Percentiles rank a stretch among this genome's conserved stretches.
Conservation (phyloP, 2,113 vertebrate genomes). For the Lepus timidus region DNA sequence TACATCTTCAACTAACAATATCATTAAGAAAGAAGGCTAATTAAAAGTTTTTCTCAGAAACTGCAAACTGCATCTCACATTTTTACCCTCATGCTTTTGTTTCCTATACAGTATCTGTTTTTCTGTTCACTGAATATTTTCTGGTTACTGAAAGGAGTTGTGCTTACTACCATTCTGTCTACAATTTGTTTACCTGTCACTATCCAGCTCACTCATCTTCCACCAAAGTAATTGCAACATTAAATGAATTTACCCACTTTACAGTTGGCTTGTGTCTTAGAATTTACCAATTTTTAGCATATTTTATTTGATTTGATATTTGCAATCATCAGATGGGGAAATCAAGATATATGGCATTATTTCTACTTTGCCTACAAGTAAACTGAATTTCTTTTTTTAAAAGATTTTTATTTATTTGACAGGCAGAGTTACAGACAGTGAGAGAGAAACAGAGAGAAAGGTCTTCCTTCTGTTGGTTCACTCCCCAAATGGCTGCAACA, state of each 20-base stretch:
- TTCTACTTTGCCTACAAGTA: background rate
- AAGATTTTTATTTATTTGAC: too few relatives aligned
- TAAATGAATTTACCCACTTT: background rate
- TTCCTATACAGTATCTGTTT: background rate
- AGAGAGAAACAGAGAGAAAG: too few relatives aligned
- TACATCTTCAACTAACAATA: background rate
- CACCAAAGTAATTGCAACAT: background rate
- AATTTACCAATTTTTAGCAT: background rate
- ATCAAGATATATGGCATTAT: background rate
- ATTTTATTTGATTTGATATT: conserved; percentile 1
- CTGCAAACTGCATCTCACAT: background rate
- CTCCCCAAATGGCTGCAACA: too few relatives aligned
- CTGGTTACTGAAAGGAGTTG: background rate
- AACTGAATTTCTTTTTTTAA: background rate
- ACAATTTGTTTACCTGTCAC: background rate
- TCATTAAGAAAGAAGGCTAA: background rate
- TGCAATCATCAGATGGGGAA: background rate
- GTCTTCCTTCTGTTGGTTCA: too few relatives aligned
- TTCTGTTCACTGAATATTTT: background rate
- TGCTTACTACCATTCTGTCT: background rate
- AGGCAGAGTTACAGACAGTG: too few relatives aligned
- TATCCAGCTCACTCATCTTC: background rate
- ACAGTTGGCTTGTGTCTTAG: background rate
- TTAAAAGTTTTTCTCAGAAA: background rate
- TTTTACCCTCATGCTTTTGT: background rate